These are phyloP conservation scores for Uropsilus gracilis DNA, from an alignment of 2,113 vertebrate genomes.

Conservation along the genomic window DNA sequence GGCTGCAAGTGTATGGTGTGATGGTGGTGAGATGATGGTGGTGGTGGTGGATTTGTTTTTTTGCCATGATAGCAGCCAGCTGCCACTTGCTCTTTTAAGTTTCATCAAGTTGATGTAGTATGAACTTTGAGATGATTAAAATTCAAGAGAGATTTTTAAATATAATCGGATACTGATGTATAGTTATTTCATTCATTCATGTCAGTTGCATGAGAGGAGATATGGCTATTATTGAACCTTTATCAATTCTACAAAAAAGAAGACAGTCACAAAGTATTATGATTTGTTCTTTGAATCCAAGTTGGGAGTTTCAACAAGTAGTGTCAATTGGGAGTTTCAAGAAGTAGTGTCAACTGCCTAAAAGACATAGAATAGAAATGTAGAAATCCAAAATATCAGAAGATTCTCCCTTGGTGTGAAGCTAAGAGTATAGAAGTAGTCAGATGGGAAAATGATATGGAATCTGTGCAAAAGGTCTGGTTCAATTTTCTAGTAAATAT, in stretches of 20 bases:
- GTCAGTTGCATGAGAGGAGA: neutral
- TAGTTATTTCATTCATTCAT: neutral
- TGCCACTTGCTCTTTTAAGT: neutral
- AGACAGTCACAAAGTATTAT: neutral
- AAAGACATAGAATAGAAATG: neutral
- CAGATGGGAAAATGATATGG: neutral
- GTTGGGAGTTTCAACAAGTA: neutral
- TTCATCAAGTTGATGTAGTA: neutral
- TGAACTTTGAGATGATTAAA: neutral
- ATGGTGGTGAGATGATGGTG: neutral
- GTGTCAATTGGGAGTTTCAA: neutral
- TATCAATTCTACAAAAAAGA: neutral
- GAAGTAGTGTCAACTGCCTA: neutral
- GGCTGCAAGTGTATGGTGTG: neutral
- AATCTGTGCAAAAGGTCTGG: neutral
- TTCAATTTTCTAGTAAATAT: neutral
- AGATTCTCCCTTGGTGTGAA: no score
- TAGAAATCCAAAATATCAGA: conserved; percentile 1
- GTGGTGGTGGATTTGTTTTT: neutral
- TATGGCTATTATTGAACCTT: neutral
- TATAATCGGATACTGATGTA: neutral
- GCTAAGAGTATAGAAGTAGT: neutral
- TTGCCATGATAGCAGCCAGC: neutral
- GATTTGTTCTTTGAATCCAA: neutral
- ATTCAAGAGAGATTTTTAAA: neutral